Conservation (phyloP, 2,888 invertebrate species). For the Alloscopus bannaensis region DNA sequence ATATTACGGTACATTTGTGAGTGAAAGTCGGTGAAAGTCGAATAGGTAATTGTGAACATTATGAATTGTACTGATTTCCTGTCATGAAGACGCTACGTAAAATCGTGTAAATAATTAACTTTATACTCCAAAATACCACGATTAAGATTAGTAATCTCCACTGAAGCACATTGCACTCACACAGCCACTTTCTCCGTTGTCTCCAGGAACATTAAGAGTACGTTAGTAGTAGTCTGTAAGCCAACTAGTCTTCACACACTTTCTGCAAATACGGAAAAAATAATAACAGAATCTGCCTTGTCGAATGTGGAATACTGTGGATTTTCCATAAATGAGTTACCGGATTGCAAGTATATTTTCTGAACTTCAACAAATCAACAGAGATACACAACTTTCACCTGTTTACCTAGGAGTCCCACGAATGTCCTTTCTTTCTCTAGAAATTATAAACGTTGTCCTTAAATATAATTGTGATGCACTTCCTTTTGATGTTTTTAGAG, state of each 20-base stretch:
- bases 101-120: not conserved
- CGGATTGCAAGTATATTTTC: no score
- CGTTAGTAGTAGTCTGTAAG: not conserved
- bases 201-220: not conserved
- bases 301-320: slow-evolving; percentile 13
- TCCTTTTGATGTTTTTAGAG: no score
- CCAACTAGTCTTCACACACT: not conserved
- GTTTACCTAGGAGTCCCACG: no score
- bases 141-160: not conserved
- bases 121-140: not conserved
- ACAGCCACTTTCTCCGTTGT: not conserved
- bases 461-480: no score
- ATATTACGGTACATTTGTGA: not conserved
- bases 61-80: not conserved
- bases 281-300: slow-evolving; percentile 45
- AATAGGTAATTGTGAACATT: no score
- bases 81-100: not conserved
- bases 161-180: not conserved
- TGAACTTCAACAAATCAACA: no score
- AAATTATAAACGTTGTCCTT: no score
- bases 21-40: no score
- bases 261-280: slow-evolving; percentile 1
- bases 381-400: no score
- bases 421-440: not conserved
- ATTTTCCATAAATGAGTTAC: slow-evolving; percentile 1